Evolutionary conservation across 2,797 vertebrate genomes (phyloP).

Genomic region (Lacerta bilineata): DNA sequence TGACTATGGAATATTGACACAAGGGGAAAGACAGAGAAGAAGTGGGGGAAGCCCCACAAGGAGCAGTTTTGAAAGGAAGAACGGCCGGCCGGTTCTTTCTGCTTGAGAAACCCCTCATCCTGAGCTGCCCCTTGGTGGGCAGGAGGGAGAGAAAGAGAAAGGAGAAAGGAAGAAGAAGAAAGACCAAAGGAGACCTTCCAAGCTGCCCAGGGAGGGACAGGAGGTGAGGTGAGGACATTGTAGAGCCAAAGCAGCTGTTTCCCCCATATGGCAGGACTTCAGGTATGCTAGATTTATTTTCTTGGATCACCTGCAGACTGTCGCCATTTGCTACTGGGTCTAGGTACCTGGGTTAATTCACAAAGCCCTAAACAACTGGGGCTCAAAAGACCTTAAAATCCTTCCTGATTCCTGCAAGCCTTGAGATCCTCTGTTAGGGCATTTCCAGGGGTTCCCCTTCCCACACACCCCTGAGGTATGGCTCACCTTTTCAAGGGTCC

Average conservation of each 20-base stretch:
- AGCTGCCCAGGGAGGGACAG: not conserved
- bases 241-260: not conserved
- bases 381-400: too few relatives aligned
- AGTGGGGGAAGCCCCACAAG: not conserved
- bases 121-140: not conserved
- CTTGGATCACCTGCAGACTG: not conserved
- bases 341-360: too few relatives aligned
- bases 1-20: constrained; percentile 10
- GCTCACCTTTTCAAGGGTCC: too few relatives aligned
- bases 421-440: too few relatives aligned
- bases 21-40: not conserved
- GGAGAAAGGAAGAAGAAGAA: not conserved
- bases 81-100: not conserved
- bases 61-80: not conserved
- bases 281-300: not conserved
- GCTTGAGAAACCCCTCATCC: not conserved
- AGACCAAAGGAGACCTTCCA: not conserved
- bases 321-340: too few relatives aligned
- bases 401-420: too few relatives aligned
- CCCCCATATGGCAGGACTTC: not conserved
- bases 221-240: not conserved
- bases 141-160: not conserved
- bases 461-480: too few relatives aligned
- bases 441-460: too few relatives aligned
- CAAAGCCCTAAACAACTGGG: too few relatives aligned